phyloP scores from a whole-genome alignment of 1,140 invertebrate genomes.

The Drosophila hydei region DNA sequence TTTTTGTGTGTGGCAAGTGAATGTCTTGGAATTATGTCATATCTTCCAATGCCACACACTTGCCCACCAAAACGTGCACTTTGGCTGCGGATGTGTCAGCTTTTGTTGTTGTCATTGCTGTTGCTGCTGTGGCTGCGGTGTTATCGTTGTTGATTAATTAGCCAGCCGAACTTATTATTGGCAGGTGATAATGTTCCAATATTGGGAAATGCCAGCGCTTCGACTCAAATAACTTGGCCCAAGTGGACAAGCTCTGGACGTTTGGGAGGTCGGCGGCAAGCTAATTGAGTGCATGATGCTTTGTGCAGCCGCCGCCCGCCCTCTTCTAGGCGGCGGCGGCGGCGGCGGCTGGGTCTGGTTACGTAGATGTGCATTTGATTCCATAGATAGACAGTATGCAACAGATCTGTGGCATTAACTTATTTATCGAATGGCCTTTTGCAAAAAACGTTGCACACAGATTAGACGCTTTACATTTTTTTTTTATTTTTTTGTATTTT shows the following conservation, averaged over 20 bases:
- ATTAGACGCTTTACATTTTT: conserved; percentile 38
- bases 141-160: conserved; percentile 69
- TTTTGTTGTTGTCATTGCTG: conserved; percentile 2
- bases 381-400: conserved; percentile 1
- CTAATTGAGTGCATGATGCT: conserved; percentile 65
- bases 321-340: no score
- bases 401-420: conserved; percentile 31
- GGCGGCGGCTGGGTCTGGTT: conserved; percentile 8
- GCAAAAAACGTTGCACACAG: conserved; percentile 20
- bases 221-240: conserved; percentile 46
- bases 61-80: conserved; percentile 48
- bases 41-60: conserved; percentile 63
- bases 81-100: conserved; percentile 15
- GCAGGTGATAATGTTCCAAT: conserved; percentile 45
- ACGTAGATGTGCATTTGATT: conserved; percentile 21
- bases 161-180: conserved; percentile 61
- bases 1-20: conserved; percentile 57
- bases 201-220: conserved; percentile 17
- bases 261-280: conserved; percentile 9
- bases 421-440: conserved; percentile 48
- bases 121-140: conserved; percentile 22
- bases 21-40: conserved; percentile 81
- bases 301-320: not conserved
- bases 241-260: not conserved
- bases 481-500: not conserved